phyloP scores from a whole-genome alignment of 2,888 invertebrate genomes.

The Tipula lateralis region DNA sequence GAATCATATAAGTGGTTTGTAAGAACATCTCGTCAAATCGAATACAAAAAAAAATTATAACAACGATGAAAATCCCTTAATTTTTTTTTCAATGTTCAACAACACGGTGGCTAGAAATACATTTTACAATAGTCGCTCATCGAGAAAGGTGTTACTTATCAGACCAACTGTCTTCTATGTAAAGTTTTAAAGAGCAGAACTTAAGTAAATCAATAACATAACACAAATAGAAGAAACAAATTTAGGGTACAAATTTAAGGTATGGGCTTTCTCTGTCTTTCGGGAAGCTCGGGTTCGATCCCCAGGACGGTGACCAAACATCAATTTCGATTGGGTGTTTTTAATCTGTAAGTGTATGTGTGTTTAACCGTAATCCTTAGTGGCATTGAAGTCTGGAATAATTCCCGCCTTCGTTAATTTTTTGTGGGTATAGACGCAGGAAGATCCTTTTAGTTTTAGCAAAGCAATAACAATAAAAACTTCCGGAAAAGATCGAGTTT shows the following conservation, averaged over 20 bases:
- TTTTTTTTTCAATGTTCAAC: not conserved
- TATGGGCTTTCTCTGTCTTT: too few relatives aligned
- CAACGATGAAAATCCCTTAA: not conserved
- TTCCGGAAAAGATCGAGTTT: not conserved
- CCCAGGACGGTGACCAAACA: too few relatives aligned
- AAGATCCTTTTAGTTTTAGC: not conserved
- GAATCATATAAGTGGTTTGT: slow-evolving; percentile 31
- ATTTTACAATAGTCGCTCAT: not conserved
- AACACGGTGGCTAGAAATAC: not conserved
- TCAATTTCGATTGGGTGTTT: too few relatives aligned
- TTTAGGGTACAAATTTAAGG: not conserved
- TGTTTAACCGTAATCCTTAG: too few relatives aligned
- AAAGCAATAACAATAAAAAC: not conserved
- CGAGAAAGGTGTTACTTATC: not conserved
- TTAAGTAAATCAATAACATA: not conserved
- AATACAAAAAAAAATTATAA: slow-evolving; percentile 27
- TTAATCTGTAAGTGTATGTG: too few relatives aligned
- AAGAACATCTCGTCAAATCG: slow-evolving; percentile 28
- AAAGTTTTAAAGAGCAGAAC: not conserved
- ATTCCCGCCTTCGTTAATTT: too few relatives aligned
- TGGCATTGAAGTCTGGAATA: too few relatives aligned
- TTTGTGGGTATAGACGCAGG: too few relatives aligned
- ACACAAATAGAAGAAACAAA: not conserved
- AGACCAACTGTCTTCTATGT: not conserved
- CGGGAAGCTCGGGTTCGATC: too few relatives aligned